Evolutionary conservation across 2,888 invertebrate genomes (phyloP).

Genomic region (Lasioglossum villosulum): DNA sequence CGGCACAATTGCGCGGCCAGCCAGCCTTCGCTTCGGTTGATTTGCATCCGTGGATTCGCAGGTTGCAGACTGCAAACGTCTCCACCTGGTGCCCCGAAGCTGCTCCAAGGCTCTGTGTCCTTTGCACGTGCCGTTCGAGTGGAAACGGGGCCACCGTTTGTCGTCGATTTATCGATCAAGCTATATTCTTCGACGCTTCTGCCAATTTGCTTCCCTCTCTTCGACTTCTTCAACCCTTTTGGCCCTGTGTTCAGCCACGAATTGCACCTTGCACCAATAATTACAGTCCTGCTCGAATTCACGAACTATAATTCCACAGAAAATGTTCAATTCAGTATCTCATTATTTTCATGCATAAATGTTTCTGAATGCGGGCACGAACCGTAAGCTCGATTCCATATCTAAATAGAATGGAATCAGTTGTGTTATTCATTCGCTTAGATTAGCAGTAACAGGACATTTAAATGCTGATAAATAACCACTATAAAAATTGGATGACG

Average conservation of each 20-base stretch:
- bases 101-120: neutral
- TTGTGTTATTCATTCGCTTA: neutral
- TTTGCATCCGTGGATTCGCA: slow-evolving; percentile 51
- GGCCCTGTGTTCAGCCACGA: neutral
- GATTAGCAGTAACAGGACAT: neutral
- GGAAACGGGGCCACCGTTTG: neutral
- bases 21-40: slow-evolving; percentile 25
- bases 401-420: neutral
- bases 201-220: neutral
- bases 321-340: neutral
- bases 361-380: no score
- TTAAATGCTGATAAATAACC: neutral
- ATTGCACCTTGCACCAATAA: no score
- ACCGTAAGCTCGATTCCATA: no score
- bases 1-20: slow-evolving; percentile 66
- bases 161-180: neutral
- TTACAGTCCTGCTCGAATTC: neutral
- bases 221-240: neutral
- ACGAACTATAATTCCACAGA: neutral
- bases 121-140: slow-evolving; percentile 6
- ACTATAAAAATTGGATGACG: neutral
- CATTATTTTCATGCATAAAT: neutral
- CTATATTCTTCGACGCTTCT: neutral
- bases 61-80: slow-evolving; percentile 9
- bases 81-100: slow-evolving; percentile 21